Percentiles rank a stretch among this genome's conserved stretches.
Conservation (phyloP, 37 sponge, comb jelly and placozoan genomes). For the Spongia lamella region DNA sequence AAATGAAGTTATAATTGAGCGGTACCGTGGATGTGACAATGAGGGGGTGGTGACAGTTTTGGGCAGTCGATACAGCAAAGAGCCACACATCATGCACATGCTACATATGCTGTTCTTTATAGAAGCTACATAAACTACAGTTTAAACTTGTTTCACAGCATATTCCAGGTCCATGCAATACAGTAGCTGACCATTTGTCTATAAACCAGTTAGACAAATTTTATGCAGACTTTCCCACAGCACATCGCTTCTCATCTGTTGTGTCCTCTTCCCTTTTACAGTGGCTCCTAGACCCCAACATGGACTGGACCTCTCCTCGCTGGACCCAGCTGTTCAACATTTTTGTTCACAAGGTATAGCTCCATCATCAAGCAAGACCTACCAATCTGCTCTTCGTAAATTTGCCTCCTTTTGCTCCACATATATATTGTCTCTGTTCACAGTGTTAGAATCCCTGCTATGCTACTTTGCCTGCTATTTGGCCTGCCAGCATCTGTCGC, state of each 20-base stretch:
- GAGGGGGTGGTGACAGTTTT: constrained; percentile 31
- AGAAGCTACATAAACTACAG: constrained; percentile 27
- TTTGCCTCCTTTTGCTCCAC: constrained; percentile 36
- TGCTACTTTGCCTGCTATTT: no score
- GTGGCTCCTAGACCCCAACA: constrained; percentile 23
- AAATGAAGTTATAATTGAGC: no score
- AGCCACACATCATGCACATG: constrained; percentile 22
- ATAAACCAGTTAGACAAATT: constrained; percentile 14
- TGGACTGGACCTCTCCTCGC: constrained; percentile 59
- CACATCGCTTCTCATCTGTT: neutral
- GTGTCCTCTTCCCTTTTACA: constrained; percentile 2
- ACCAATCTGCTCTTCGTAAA: constrained; percentile 21
- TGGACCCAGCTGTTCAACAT: constrained; percentile 49
- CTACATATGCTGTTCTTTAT: constrained; percentile 35
- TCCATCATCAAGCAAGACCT: constrained; percentile 39
- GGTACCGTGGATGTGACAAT: constrained; percentile 36
- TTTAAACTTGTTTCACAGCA: constrained; percentile 5
- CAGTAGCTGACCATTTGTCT: constrained; percentile 52
- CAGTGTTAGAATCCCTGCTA: no score
- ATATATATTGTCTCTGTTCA: neutral
- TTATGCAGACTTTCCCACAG: neutral
- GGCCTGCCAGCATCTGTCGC: no score
- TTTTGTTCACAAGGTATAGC: constrained; percentile 38
- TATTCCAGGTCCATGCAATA: constrained; percentile 20
- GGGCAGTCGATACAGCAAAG: neutral